Percentiles rank a stretch among this genome's conserved stretches.
These are phyloP conservation scores for Pocillopora grandis DNA, from an alignment of 92 coral and sea anemone genomes.

Conservation along the genomic window DNA sequence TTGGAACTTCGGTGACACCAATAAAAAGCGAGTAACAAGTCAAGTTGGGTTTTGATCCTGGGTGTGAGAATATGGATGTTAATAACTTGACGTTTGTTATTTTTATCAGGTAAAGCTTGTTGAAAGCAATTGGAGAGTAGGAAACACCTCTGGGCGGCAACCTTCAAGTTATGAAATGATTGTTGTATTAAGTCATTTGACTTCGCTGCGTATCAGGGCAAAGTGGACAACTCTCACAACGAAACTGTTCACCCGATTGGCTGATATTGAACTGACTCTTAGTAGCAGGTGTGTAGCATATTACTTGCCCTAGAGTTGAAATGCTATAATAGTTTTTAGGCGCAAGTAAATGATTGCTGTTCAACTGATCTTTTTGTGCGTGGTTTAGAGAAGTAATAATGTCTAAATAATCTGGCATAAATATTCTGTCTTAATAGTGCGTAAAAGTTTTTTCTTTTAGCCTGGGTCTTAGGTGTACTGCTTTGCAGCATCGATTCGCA, in stretches of 20 bases:
- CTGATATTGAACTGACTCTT: slow-evolving; percentile 47
- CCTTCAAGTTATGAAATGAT: slow-evolving; percentile 79
- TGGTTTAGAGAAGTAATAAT: too few species aligned
- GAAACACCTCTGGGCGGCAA: slow-evolving; percentile 69
- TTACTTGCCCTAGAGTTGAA: too few species aligned
- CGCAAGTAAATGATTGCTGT: too few species aligned
- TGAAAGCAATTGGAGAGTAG: slow-evolving; percentile 84
- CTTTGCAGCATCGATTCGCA: too few species aligned
- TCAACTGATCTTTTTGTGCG: neutral
- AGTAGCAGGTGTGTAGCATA: slow-evolving; percentile 38
- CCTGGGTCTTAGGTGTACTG: too few species aligned
- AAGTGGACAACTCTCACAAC: slow-evolving; percentile 73
- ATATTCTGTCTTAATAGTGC: too few species aligned
- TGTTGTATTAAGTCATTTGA: slow-evolving; percentile 74
- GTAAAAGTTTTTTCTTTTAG: too few species aligned
- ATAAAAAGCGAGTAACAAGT: too few species aligned
- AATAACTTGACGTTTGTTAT: neutral
- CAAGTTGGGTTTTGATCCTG: too few species aligned
- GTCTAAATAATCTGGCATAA: too few species aligned
- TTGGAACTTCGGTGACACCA: too few species aligned
- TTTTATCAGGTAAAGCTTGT: slow-evolving; percentile 70
- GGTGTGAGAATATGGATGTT: neutral
- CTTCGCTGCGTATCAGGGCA: slow-evolving; percentile 74
- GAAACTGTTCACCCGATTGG: slow-evolving; percentile 28
- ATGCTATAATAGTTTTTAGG: too few species aligned